A percentile compares a stretch with the other conserved stretches of the same genome.
Conservation (phyloP, 2,888 invertebrate genomes). For the Hylaea fasciaria region DNA sequence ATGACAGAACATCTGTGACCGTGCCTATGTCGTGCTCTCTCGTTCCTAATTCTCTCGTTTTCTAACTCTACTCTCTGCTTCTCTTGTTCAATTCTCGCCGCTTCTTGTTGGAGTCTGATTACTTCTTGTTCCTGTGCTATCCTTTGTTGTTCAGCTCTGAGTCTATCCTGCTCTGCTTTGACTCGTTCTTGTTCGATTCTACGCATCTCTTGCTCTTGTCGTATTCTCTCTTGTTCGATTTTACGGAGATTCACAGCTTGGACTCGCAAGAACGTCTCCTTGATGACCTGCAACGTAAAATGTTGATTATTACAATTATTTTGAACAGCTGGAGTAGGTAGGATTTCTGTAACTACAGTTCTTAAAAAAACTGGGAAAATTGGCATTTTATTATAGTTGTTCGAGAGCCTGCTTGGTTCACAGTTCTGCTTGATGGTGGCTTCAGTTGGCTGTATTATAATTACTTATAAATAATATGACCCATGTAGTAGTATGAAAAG, state of each 20-base stretch:
- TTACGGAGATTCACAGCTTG: slow-evolving; percentile 6
- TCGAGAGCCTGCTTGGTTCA: too few species aligned
- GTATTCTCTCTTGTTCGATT: slow-evolving; percentile 10
- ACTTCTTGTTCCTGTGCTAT: slow-evolving; percentile 1
- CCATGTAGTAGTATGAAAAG: too few species aligned
- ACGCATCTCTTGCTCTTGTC: neutral
- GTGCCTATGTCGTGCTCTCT: too few species aligned
- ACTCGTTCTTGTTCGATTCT: slow-evolving; percentile 17
- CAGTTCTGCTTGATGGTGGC: too few species aligned
- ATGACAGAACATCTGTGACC: too few species aligned
- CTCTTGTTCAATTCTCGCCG: slow-evolving; percentile 2
- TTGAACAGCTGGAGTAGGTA: too few species aligned
- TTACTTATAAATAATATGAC: too few species aligned
- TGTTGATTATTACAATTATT: too few species aligned
- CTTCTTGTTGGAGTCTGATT: neutral
- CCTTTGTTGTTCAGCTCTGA: slow-evolving; percentile 2
- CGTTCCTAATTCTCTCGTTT: neutral
- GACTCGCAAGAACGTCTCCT: slow-evolving; percentile 17
- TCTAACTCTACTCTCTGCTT: neutral
- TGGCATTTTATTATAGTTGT: too few species aligned
- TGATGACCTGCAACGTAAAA: slow-evolving; percentile 19
- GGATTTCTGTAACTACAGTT: too few species aligned
- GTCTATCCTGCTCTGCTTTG: slow-evolving; percentile 9
- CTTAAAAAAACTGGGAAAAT: too few species aligned
- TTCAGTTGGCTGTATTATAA: too few species aligned